phyloP scores from a whole-genome alignment of 37 sponge, comb jelly and placozoan genomes.

The Spongilla lacustris region DNA sequence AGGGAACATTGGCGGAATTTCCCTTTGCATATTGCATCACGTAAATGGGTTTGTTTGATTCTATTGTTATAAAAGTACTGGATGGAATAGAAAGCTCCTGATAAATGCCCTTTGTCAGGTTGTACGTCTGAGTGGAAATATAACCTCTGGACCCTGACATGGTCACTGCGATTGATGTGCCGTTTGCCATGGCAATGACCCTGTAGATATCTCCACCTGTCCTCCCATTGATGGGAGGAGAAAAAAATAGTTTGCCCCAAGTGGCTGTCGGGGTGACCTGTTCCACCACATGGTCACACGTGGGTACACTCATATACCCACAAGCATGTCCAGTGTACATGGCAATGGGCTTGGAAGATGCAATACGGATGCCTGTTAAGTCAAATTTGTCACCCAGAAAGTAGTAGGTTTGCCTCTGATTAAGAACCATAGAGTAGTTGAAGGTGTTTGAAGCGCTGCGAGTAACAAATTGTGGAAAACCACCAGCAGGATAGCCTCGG shows the following conservation, averaged over 20 bases:
- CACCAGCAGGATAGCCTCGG: background rate
- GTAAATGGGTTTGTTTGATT: constrained; percentile 41
- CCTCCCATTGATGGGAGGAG: constrained; percentile 31
- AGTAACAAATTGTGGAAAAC: background rate
- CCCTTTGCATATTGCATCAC: constrained; percentile 44
- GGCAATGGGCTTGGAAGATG: background rate
- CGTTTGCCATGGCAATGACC: constrained; percentile 35
- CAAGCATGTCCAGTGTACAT: background rate
- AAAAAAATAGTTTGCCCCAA: constrained; percentile 57
- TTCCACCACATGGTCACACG: constrained; percentile 64
- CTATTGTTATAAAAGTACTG: constrained; percentile 30
- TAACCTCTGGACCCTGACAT: no score
- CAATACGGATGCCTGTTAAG: background rate
- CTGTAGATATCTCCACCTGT: constrained; percentile 15
- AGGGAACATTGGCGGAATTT: background rate
- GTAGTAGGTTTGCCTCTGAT: background rate
- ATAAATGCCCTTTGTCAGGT: constrained; percentile 2
- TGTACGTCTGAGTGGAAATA: background rate
- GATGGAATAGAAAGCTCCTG: background rate
- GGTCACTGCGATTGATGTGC: constrained; percentile 35
- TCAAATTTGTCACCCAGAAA: background rate
- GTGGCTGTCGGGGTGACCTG: constrained; percentile 64
- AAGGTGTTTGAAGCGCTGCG: background rate
- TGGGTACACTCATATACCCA: background rate
- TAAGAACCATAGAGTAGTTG: background rate